phyloP scores from a whole-genome alignment of 1,140 invertebrate genomes.

The Drosophila kepulauana region DNA sequence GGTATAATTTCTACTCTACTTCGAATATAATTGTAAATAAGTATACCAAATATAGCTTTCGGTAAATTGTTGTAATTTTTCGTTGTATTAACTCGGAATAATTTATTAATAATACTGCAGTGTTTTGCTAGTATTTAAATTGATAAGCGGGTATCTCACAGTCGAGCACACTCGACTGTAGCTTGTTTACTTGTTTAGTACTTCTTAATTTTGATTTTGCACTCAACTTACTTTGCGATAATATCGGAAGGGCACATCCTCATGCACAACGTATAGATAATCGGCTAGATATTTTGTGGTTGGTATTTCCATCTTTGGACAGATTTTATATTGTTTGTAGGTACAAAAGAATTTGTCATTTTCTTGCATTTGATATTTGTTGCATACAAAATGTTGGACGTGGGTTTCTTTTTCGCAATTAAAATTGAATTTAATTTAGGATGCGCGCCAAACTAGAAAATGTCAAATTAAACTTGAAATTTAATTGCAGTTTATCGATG shows the following conservation, averaged over 20 bases:
- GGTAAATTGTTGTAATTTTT: no score
- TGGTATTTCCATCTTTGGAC: conserved; percentile 84
- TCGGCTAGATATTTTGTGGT: conserved; percentile 85
- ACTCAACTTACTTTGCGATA: conserved; percentile 83
- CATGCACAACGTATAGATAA: conserved; percentile 83
- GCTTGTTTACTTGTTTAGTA: no score
- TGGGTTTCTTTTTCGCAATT: conserved; percentile 13
- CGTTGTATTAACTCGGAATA: no score
- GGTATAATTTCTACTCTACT: neutral
- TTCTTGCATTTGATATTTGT: conserved; percentile 81
- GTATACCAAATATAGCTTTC: no score
- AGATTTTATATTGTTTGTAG: conserved; percentile 82
- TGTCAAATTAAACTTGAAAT: neutral
- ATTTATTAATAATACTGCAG: no score
- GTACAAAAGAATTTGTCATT: conserved; percentile 82
- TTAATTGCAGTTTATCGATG: neutral
- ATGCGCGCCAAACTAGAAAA: neutral
- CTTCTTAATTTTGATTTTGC: neutral
- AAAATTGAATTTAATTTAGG: conserved; percentile 2
- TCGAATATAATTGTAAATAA: neutral
- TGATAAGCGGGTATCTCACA: no score
- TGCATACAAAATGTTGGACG: conserved; percentile 46
- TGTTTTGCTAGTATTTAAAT: no score
- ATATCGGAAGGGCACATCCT: conserved; percentile 84
- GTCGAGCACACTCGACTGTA: no score